Percentiles rank a stretch among this genome's conserved stretches.
phyloP scores from a whole-genome alignment of 2,113 vertebrate species.

The Istiophorus platypterus region DNA sequence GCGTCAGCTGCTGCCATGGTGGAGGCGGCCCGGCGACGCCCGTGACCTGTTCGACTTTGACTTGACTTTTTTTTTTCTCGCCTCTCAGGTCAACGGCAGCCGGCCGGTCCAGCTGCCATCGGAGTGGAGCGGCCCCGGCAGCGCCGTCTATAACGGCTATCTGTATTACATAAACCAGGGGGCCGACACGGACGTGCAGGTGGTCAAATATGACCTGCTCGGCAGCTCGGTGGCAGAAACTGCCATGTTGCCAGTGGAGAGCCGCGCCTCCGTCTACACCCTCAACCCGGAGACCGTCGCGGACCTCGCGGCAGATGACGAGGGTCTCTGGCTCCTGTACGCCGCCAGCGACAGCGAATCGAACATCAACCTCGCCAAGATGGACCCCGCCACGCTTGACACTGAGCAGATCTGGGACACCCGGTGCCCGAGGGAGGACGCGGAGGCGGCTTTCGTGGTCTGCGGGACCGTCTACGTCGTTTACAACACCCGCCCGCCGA shows the following conservation, averaged over 20 bases:
- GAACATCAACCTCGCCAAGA: constrained; percentile 93
- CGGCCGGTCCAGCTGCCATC: constrained; percentile 88
- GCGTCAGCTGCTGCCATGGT: constrained; percentile 90
- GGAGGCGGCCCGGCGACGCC: constrained; percentile 89
- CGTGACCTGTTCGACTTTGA: constrained; percentile 88
- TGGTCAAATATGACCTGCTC: constrained; percentile 92
- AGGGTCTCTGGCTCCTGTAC: constrained; percentile 95
- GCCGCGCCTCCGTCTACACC: constrained; percentile 87
- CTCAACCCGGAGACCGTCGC: constrained; percentile 91
- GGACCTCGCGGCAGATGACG: constrained; percentile 90
- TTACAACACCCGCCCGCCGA: constrained; percentile 94
- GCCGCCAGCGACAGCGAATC: constrained; percentile 88
- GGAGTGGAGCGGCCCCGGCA: constrained; percentile 89
- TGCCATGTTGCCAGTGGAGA: constrained; percentile 91
- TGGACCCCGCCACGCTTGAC: constrained; percentile 91
- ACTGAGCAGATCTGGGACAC: constrained; percentile 99
- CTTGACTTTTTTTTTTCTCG: constrained; percentile 88
- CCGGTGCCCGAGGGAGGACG: constrained; percentile 90
- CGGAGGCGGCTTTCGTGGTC: constrained; percentile 93
- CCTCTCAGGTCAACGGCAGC: constrained; percentile 83
- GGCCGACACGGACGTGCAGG: constrained; percentile 83
- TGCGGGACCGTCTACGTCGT: constrained; percentile 95
- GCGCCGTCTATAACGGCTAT: constrained; percentile 89
- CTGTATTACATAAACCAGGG: constrained; percentile 89
- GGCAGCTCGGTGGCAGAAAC: constrained; percentile 89